Evolutionary conservation across 2,797 vertebrate genomes (phyloP), one percentile per base, ranked within the genome.

Genomic region (Nannoperca obscura): DNA sequence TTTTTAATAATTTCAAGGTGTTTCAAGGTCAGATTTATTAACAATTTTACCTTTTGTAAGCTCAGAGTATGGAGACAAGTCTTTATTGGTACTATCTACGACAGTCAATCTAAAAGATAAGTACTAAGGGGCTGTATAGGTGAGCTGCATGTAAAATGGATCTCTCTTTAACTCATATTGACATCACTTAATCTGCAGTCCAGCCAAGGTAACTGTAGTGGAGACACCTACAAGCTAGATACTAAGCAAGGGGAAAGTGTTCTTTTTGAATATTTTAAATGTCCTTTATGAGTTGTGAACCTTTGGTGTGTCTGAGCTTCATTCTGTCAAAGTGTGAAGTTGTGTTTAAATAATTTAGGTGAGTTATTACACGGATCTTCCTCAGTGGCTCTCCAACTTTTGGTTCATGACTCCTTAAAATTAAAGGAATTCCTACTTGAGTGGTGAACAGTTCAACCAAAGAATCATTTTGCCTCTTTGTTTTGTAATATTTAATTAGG

Each of bases 361-460:
- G 38, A 67, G 55, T 58, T 71, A n/a, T 57, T 75, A 44, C 50
- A 57, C 55, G 71, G 53, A 54, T 76, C 32, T 44, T 38, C 11
- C 34, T 71, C 40, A 62, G 49, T 36, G 65, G 13, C 20, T 80
- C 47, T 60, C 30, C 40, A 49, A 57, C 38, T 38, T 74, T 60
- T 66, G 36, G 30, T 61, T 80, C 71, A 54, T 22, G 46, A 59
- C 72, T 68, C 64, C 53, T 40, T 73, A 24, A 59, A 80, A 76
- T 64, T 61, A 74, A 78, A 82, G 59, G 53, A 12, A 47, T 36
- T 44, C 62, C 42, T 62, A n/a, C 57, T 38, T 54, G 66, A 62
- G 34, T 59, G 65, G 36, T 22, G 22, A 65, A 46, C 79, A 55
- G 67, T 38, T 76, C 50, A 78, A 27, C 47, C 62, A 42, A 34